Base-by-base conservation (phyloP, 2,888 invertebrate species). In the Noctua pronuba region DNA sequence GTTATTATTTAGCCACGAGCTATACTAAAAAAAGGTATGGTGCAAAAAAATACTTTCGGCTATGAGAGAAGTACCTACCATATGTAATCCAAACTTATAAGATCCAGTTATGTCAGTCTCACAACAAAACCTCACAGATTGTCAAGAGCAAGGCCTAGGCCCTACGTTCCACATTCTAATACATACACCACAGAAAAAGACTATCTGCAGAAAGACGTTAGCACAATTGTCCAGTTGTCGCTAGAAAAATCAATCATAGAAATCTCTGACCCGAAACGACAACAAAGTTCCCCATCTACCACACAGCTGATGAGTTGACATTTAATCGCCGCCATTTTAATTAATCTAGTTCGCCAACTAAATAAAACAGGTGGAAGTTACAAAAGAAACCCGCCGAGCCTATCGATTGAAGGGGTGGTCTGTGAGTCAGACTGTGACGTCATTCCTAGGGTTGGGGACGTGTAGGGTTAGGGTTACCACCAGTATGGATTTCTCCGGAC, bases 391-490 rank as follows among this genome's bases (percentile, higher is more conserved):
- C 86, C 70, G 82, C 55, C 52, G 72, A 38, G 55, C 3, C 24
- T 71, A 84, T 84, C 64, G 85, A 82, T 77, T 44, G 52, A 49
- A 65, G 78, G 87, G 80, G 80, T 55, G 80, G 72, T 16, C 21
- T 16, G 38, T 81, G 80, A 81, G 66, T 85, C 82, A 85, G 31
- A 31, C 60, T 24, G 8, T 85, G 82, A 82, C 75, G 81, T 84
- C 82, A 74, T 41, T 46, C 79, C 24, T 11, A 41, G 69, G 55
- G 79, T 31, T 55, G 70, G 84, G 78, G 79, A 73, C 70, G 18
- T 28, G n/a, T 41, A 18, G 6, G 13, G n/a, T 41, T 18, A 65
- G 65, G 65, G 65, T 41, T 65, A 35, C 18, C 65, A 31, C 10
- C 21, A 21, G 31, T 60, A 1, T 21, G 60, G 60, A 10, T 10